Conservation (phyloP, 2,797 vertebrate genomes). For the Pseudomugil tenellus region DNA sequence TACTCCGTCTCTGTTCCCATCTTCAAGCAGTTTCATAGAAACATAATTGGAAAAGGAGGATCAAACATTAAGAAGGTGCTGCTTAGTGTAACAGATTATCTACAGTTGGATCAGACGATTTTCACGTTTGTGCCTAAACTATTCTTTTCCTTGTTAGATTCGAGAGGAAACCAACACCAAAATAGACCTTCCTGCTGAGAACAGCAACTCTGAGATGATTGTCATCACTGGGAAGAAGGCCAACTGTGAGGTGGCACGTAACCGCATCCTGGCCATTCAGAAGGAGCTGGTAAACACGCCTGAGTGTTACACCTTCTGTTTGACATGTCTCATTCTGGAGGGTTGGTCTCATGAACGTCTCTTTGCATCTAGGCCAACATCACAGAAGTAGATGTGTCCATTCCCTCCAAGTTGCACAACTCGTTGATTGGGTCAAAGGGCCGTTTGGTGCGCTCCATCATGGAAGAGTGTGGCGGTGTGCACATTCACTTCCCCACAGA, state of each 20-base stretch:
- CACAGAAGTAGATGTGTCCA: conserved; percentile 93
- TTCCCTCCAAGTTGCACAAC: conserved; percentile 97
- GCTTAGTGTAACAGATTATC: neutral
- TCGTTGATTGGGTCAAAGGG: conserved; percentile 98
- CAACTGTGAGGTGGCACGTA: conserved; percentile 94
- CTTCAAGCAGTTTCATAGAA: conserved; percentile 99
- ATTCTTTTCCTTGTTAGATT: conserved; percentile 80
- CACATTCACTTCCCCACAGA: conserved; percentile 98
- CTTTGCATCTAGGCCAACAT: conserved; percentile 90
- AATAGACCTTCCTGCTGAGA: conserved; percentile 98
- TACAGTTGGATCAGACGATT: too few species aligned
- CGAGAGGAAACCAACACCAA: conserved; percentile 98
- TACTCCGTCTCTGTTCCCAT: conserved; percentile 96
- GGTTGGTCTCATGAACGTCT: neutral
- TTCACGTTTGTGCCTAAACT: neutral
- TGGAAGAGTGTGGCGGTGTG: conserved; percentile 98
- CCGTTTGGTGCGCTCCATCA: conserved; percentile 97
- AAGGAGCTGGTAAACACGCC: conserved; percentile 90
- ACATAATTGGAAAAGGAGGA: conserved; percentile 99
- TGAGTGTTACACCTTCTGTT: neutral
- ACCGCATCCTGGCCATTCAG: conserved; percentile 94
- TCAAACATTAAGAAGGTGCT: conserved; percentile 97
- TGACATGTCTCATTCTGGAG: neutral
- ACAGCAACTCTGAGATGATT: conserved; percentile 98
- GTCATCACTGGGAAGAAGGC: conserved; percentile 96